Conservation (phyloP, 2,888 invertebrate genomes). For the Phasia obesa region DNA sequence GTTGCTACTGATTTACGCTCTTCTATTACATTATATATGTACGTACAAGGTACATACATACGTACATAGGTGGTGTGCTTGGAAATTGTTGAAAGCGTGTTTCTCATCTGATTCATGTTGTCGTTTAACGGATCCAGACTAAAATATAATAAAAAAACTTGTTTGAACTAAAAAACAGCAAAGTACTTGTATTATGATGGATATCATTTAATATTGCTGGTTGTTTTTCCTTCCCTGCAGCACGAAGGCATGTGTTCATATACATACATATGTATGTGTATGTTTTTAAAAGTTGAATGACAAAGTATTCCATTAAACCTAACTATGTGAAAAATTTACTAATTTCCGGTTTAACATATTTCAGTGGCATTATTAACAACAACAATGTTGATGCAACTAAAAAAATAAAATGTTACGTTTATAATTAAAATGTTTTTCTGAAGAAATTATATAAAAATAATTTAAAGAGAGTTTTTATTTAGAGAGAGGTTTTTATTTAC, state of each 20-base stretch:
- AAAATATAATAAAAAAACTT: slow-evolving; percentile 22
- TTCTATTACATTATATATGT: not conserved
- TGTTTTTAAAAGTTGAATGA: slow-evolving; percentile 32
- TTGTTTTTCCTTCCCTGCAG: not conserved
- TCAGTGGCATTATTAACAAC: slow-evolving; percentile 23
- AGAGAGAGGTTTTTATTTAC: too few relatives aligned
- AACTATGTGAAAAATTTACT: slow-evolving; percentile 72
- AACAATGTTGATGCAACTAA: slow-evolving; percentile 18
- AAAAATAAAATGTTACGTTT: not conserved
- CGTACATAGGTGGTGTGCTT: slow-evolving; percentile 4
- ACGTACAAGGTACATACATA: not conserved
- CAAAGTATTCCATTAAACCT: slow-evolving; percentile 54
- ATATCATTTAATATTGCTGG: slow-evolving; percentile 19
- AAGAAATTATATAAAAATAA: not conserved
- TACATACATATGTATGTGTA: not conserved
- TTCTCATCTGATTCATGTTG: slow-evolving; percentile 6
- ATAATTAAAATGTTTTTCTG: not conserved
- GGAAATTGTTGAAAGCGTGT: slow-evolving; percentile 1
- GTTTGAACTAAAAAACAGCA: not conserved
- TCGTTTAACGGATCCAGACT: slow-evolving; percentile 14
- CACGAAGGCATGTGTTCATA: not conserved
- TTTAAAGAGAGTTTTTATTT: not conserved
- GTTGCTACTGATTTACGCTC: not conserved
- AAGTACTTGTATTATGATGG: slow-evolving; percentile 19
- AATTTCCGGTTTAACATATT: slow-evolving; percentile 70